Base-by-base conservation (phyloP, 2,797 vertebrate species). In the Lerista edwardsae region DNA sequence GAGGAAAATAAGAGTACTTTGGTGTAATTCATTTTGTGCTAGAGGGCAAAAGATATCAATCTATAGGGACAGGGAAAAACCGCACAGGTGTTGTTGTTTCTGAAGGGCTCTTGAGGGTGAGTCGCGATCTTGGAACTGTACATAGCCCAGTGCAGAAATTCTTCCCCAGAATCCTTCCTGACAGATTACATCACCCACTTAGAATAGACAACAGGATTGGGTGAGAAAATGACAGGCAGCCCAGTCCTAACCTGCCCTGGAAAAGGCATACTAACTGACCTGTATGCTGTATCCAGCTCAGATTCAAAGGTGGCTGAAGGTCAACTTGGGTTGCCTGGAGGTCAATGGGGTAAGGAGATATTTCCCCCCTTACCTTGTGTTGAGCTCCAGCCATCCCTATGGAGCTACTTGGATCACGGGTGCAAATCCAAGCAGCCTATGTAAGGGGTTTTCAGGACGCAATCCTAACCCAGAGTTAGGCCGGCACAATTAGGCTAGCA, bases 21-120 rank as follows among this genome's bases (percentile, higher is more conserved):
- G 91, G 36, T 75, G 87, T 90, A 12, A 87, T 89, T 82, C 21
- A 65, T 65, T 83, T 75, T 67, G 64, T 68, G 79, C 84, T 83
- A 88, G 21, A 88, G 89, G 67, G 51, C 23, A 91, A 73, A 78
- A 92, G 39, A 75, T 55, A 75, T 23, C 71, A 80, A 69, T 41
- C 73, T 39, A 87, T 8, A 73, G 19, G 17, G 57, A 68, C 15
- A 67, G 19, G 21, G 1, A 29, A 74, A 11, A 25, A 78, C 64
- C 84, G 64, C 34, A 72, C 62, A 81, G 85, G 2, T 78, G 29
- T 34, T 36, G 88, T 47, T 69, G 9, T 8, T 31, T 78, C 69
- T 15, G 7, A 17, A 84, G 34, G 72, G 51, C 19, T 36, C 61
- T 79, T 75, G 15, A 41, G 44, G 88, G 82, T 47, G 3, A 44